These are phyloP conservation scores for Musca vetustissima DNA, from an alignment of 1,140 invertebrate species.

Conservation along the genomic window DNA sequence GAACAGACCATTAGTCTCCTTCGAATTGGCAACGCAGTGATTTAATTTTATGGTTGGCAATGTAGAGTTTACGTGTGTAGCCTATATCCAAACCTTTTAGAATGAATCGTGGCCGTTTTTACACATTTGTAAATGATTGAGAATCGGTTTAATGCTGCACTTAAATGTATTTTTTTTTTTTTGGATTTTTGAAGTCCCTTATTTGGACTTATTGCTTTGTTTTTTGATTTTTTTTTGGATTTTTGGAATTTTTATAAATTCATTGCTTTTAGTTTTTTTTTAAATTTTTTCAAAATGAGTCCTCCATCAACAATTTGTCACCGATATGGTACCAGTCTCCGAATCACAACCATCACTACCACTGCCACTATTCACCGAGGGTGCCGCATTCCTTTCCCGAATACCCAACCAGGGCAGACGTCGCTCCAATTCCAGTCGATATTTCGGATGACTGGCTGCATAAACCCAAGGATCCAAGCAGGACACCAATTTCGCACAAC, in stretches of 20 bases:
- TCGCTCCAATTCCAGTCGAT: slow-evolving; percentile 68
- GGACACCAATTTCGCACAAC: slow-evolving; percentile 71
- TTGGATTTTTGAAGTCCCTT: slow-evolving; percentile 19
- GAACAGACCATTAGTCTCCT: no score
- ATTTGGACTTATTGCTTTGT: neutral
- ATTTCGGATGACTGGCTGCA: slow-evolving; percentile 77
- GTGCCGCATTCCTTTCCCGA: slow-evolving; percentile 54
- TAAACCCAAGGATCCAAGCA: slow-evolving; percentile 80
- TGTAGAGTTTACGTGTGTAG: no score
- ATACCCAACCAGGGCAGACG: slow-evolving; percentile 73
- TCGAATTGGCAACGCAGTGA: no score
- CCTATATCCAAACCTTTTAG: no score
- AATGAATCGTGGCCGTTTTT: no score
- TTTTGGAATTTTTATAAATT: slow-evolving; percentile 21
- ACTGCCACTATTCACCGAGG: neutral
- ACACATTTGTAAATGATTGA: no score
- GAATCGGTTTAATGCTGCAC: no score
- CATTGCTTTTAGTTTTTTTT: slow-evolving; percentile 6
- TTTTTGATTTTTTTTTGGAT: slow-evolving; percentile 18
- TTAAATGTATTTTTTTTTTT: slow-evolving; percentile 16
- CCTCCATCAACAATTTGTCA: neutral
- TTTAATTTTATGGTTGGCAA: no score
- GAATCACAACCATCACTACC: neutral
- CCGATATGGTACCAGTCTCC: slow-evolving; percentile 3
- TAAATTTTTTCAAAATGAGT: neutral